Conservation (phyloP, 2,797 vertebrate genomes). For the Eidolon dupreanum region DNA sequence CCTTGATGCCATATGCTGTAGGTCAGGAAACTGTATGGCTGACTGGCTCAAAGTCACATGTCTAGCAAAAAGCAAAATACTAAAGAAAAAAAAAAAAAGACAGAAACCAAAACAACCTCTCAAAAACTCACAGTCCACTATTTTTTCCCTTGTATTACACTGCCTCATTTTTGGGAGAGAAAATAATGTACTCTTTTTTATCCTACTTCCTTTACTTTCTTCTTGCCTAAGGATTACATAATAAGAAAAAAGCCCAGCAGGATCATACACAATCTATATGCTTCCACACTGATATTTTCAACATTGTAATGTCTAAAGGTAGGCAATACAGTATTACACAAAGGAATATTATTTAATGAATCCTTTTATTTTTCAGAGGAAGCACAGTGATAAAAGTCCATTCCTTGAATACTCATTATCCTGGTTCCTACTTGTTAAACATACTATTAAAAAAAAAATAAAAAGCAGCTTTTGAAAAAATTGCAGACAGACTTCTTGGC, state of each 20-base stretch:
- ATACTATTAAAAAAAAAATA: slow-evolving; percentile 5
- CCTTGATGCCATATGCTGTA: background rate
- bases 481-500: slow-evolving; percentile 38
- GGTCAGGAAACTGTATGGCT: background rate
- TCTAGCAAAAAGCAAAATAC: background rate
- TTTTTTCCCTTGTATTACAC: background rate
- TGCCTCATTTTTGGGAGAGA: background rate
- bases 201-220: background rate
- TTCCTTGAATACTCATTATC: slow-evolving; percentile 27
- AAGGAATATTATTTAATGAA: slow-evolving; percentile 41
- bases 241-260: background rate
- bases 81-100: background rate
- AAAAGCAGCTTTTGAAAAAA: slow-evolving; percentile 59
- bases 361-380: slow-evolving; percentile 26
- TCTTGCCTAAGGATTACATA: background rate
- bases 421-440: slow-evolving; percentile 46
- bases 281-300: background rate
- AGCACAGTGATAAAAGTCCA: slow-evolving; percentile 20
- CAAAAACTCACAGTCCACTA: background rate
- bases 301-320: background rate
- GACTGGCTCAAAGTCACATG: background rate
- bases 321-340: background rate
- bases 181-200: background rate
- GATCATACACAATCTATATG: background rate
- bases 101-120: background rate